phyloP scores from a whole-genome alignment of 2,888 invertebrate genomes.

The Piscicola geometra region DNA sequence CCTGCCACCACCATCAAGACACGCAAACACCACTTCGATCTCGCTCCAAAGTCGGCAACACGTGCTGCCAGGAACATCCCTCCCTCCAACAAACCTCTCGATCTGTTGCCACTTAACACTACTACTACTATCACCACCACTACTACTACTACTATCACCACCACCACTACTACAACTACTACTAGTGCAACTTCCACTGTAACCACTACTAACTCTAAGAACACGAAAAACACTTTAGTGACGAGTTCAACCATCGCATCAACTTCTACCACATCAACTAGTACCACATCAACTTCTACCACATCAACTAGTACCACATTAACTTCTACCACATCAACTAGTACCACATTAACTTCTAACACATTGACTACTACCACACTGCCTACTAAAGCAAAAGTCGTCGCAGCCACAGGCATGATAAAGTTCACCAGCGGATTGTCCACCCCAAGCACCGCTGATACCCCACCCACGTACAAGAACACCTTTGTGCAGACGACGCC shows the following conservation, averaged over 20 bases:
- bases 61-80: too few species aligned
- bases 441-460: neutral
- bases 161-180: too few species aligned
- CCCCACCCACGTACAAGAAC: neutral
- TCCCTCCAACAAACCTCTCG: too few species aligned
- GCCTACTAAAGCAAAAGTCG: too few species aligned
- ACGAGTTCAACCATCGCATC: neutral
- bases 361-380: neutral
- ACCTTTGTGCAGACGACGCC: neutral
- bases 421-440: too few species aligned
- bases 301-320: neutral
- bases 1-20: neutral
- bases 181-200: neutral
- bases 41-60: too few species aligned
- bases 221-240: neutral
- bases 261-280: neutral
- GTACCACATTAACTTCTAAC: neutral
- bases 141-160: too few species aligned
- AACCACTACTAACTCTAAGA: neutral
- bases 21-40: too few species aligned
- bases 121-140: too few species aligned
- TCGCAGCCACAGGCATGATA: too few species aligned
- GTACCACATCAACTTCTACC: neutral
- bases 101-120: too few species aligned
- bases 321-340: neutral